Base-by-base conservation (phyloP, 1,140 invertebrate species). In the Agrilus planipennis region DNA sequence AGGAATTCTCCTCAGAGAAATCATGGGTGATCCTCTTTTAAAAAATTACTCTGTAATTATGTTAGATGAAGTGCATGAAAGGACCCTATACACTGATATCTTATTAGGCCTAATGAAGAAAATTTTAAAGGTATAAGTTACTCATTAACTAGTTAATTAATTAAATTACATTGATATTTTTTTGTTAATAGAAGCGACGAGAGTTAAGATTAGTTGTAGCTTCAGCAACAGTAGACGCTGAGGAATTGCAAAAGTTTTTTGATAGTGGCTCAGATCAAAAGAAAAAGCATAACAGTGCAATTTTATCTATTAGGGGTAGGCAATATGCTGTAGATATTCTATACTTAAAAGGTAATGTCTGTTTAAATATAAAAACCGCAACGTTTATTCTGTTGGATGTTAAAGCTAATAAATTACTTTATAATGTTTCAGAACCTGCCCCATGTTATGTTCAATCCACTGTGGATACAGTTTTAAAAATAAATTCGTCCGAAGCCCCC, bases 51-150 rank as follows among this genome's bases (percentile, higher is more conserved):
- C 79, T 25, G 83, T 89, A 2, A 78, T 99, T 9, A 86, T 99
- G 53, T 62, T 99, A 10, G 95, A 98, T 61, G 95, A 99, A 72
- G 91, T 90, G 0, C 94, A 99, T 54, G 94, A 99, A 64, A 69
- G 94, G 39, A 90, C 83, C 3, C 67, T 94, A 19, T 75, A 94
- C 51, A 93, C 90, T 0, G 95, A 99, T 58, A 88, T 98, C 25
- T 68, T 96, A 4, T 78, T 99, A 71, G 91, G 92, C 3, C 66
- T 99, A 0, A 55, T 99, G 6, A 94, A 96, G 62, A 95, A 96
- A 69, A 88, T 97, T 46, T 59, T 85, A 2, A 78, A 74, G 53
- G 79, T 82, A 62, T 61, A 1, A 23, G 14, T 27, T 27, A 12
- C 7, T 9, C 23, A 12, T 12, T 38, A n/a, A n/a, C n/a, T n/a